A percentile compares a stretch with the other conserved stretches of the same genome.
Conservation (phyloP, 2,113 vertebrate genomes). For the Osmerus mordax region DNA sequence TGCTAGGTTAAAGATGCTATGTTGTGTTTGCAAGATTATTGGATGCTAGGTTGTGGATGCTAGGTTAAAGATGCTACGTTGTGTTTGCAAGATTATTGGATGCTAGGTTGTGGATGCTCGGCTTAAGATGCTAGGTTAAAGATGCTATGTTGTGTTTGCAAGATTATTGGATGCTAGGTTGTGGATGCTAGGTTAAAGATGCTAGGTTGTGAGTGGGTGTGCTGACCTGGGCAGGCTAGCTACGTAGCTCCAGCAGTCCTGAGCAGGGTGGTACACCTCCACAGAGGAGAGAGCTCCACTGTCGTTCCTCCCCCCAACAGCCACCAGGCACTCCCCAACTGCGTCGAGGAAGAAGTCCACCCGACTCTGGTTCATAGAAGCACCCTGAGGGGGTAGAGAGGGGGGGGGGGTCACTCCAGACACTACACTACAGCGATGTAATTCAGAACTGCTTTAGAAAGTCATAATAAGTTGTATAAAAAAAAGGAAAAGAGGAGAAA, state of each 20-base stretch:
- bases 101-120: too few species aligned
- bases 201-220: neutral
- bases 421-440: too few species aligned
- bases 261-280: conserved; percentile 84
- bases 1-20: neutral
- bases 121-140: neutral
- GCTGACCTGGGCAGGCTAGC: conserved; percentile 85
- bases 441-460: too few species aligned
- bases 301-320: conserved; percentile 91
- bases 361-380: conserved; percentile 87
- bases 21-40: neutral
- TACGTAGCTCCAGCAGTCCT: conserved; percentile 87
- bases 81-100: too few species aligned
- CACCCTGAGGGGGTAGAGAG: conserved; percentile 66
- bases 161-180: neutral
- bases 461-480: too few species aligned
- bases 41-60: neutral
- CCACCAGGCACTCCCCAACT: conserved; percentile 82
- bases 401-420: too few species aligned
- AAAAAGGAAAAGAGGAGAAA: too few species aligned
- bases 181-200: neutral
- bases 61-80: neutral
- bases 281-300: conserved; percentile 85
- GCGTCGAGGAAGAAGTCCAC: conserved; percentile 92
- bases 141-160: neutral